phyloP scores from a whole-genome alignment of 2,797 vertebrate genomes.

The Chrosomus eos region DNA sequence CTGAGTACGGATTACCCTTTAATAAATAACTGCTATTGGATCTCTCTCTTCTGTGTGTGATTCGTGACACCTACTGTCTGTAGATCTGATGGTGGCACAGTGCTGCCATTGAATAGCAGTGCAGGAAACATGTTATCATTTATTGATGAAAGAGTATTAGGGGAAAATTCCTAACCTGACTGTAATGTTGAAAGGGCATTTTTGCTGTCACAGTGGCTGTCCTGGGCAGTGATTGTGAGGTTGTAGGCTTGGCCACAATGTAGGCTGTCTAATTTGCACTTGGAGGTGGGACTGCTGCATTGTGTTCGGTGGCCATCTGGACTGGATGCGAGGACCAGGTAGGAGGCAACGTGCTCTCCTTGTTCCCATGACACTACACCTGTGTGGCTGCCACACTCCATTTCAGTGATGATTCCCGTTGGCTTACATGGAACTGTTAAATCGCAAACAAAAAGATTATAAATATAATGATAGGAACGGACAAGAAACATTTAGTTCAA shows the following conservation, averaged over 20 bases:
- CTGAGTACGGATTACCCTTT: too few species aligned
- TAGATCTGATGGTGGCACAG: background rate
- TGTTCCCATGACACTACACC: slow-evolving; percentile 76
- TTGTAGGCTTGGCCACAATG: slow-evolving; percentile 79
- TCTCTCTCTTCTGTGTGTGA: too few species aligned
- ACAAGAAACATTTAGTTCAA: background rate
- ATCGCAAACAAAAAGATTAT: background rate
- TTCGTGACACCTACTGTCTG: too few species aligned
- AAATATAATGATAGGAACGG: background rate
- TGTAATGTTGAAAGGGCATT: slow-evolving; percentile 63
- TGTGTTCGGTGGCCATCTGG: slow-evolving; percentile 67
- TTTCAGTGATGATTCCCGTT: slow-evolving; percentile 61
- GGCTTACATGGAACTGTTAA: slow-evolving; percentile 74
- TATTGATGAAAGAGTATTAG: background rate
- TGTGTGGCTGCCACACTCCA: slow-evolving; percentile 69
- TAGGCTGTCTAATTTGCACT: slow-evolving; percentile 71
- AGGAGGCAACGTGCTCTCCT: slow-evolving; percentile 62
- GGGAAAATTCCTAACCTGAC: slow-evolving; percentile 67
- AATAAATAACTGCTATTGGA: too few species aligned
- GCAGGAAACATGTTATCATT: background rate
- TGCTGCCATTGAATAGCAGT: background rate
- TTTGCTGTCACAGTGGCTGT: slow-evolving; percentile 73
- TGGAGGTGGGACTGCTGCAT: slow-evolving; percentile 64
- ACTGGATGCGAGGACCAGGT: slow-evolving; percentile 68
- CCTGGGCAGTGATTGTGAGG: slow-evolving; percentile 73